Base-by-base conservation (phyloP, 35 echinoderm and acorn worm species). In the Ophioderma brevispina region DNA sequence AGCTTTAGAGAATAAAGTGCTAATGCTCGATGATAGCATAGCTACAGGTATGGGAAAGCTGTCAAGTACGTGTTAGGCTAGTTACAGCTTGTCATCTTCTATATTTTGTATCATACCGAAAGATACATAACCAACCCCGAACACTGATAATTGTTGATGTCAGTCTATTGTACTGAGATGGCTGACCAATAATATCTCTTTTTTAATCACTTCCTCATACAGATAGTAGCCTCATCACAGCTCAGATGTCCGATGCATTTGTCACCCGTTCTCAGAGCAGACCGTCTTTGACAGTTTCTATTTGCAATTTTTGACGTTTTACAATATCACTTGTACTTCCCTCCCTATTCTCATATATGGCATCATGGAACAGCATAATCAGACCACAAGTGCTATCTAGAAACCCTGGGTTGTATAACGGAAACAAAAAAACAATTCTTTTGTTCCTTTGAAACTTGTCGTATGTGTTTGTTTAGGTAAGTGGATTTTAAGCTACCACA, bases 191-290 rank as follows among this genome's bases (percentile, higher is more conserved):
- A n/a, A n/a, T n/a, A n/a, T n/a, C n/a, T n/a, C n/a, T n/a, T n/a
- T n/a, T n/a, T n/a, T n/a, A n/a, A n/a, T n/a, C 41, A 8, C 17
- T 46, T 46, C 17, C 41, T 17, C 41, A 46, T n/a, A 46, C 88
- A 99, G 97, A 99, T 95, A 82, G 70, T 99, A 88, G 97, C 97
- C 40, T 95, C 80, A 99, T 99, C 80, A 95, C 97, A 40, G 87
- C 90, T 84, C 97, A 99, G 88, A 95, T 99, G 77, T 95, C 87
- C 81, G 95, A 91, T 78, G 87, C 93, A 39, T 95, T 95, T 76
- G 90, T 82, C 77, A 87, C 87, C 86, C 89, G 39, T 95, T 99
- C 79, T 99, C 97, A 38, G 81, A 99, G 55, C 87, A 99, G 94
- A 95, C 97, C 8, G 59, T 99, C 13, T 99, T 80, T 93, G 90